Conservation (phyloP, 2,113 vertebrate species). For the Morone chrysops region DNA sequence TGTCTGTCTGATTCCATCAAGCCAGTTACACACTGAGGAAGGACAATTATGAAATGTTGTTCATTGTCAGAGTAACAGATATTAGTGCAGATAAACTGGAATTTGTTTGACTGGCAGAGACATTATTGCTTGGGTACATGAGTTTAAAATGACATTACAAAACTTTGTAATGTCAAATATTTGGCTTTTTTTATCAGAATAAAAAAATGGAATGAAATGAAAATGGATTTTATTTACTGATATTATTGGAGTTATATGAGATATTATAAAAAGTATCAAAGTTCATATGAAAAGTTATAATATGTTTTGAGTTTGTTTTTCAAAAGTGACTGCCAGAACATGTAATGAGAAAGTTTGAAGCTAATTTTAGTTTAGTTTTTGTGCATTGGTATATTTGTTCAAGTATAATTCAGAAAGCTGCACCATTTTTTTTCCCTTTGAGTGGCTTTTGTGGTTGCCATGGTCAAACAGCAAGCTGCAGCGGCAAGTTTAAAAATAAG, state of each 20-base stretch:
- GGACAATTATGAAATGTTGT: constrained; percentile 47
- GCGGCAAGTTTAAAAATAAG: neutral
- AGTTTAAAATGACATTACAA: constrained; percentile 26
- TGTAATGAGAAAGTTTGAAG: neutral
- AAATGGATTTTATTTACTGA: constrained; percentile 17
- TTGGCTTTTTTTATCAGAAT: constrained; percentile 13
- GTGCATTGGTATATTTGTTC: neutral
- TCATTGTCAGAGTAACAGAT: constrained; percentile 56
- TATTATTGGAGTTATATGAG: constrained; percentile 12
- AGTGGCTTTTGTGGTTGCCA: neutral
- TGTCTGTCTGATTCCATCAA: constrained; percentile 56
- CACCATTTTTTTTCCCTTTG: neutral
- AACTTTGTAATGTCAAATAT: constrained; percentile 25
- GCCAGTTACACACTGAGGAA: constrained; percentile 31
- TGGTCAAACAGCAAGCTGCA: neutral
- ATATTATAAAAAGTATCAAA: neutral
- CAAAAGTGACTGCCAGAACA: neutral
- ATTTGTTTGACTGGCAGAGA: constrained; percentile 62
- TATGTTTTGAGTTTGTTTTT: neutral
- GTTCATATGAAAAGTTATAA: neutral
- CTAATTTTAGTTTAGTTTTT: neutral
- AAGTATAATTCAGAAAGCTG: neutral
- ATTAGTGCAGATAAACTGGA: constrained; percentile 64
- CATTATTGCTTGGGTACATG: constrained; percentile 66
- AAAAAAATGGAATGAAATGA: too few species aligned